Conservation (phyloP, 37 sponge, comb jelly and placozoan species). For the Beroe forskalii region DNA sequence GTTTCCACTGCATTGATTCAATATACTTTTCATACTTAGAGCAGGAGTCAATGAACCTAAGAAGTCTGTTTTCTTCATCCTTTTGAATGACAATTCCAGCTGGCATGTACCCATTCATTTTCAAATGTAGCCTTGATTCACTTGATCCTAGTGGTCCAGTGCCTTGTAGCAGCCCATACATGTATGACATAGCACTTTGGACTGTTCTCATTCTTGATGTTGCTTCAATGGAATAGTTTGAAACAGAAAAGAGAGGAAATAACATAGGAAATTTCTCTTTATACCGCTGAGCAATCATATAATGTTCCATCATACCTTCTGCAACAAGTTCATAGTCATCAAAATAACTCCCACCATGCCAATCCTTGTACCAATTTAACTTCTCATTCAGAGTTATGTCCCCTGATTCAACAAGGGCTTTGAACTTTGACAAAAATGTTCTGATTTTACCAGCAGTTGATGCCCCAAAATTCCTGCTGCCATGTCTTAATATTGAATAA, state of each 20-base stretch:
- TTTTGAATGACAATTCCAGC: not conserved
- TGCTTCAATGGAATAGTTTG: not conserved
- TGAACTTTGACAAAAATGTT: not conserved
- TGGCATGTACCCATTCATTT: slow-evolving; percentile 20
- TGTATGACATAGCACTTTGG: slow-evolving; percentile 43
- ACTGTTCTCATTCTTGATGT: slow-evolving; percentile 38
- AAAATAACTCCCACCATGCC: not conserved
- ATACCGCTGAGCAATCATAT: not conserved
- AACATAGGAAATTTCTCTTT: not conserved
- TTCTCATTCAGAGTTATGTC: not conserved
- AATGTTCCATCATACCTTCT: slow-evolving; percentile 54
- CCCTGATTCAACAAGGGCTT: not conserved
- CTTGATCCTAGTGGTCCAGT: slow-evolving; percentile 54
- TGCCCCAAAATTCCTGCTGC: slow-evolving; percentile 33
- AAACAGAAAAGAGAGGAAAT: not conserved
- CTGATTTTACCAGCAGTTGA: not conserved
- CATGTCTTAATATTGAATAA: slow-evolving; percentile 15
- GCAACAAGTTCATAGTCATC: slow-evolving; percentile 42
- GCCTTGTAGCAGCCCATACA: slow-evolving; percentile 35
- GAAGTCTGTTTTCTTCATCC: not conserved
- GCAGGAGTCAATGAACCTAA: slow-evolving; percentile 36
- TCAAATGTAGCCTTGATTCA: not conserved
- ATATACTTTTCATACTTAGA: not conserved
- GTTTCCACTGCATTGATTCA: not conserved
- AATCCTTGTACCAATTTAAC: not conserved